Evolutionary conservation across 37 sponge, comb jelly and placozoan genomes (phyloP).

Genomic region (Beroe ovata): DNA sequence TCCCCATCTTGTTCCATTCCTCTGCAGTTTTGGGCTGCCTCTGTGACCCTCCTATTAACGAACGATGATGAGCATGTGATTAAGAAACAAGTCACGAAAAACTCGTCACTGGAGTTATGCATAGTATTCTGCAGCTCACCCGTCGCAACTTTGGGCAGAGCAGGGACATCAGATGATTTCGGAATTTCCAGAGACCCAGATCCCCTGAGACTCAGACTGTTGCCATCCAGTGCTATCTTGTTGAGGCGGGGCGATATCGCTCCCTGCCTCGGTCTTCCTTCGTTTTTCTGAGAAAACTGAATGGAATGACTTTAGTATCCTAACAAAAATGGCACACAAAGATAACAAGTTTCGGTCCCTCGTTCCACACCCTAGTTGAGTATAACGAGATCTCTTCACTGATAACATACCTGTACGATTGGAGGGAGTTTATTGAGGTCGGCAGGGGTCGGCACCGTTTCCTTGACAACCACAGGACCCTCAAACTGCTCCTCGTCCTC

Average conservation of each 20-base stretch:
- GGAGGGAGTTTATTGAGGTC: constrained; percentile 53
- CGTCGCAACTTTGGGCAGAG: constrained; percentile 18
- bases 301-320: too few species aligned
- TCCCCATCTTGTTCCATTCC: constrained; percentile 44
- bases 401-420: constrained; percentile 41
- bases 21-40: neutral
- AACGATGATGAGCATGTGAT: too few species aligned
- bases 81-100: too few species aligned
- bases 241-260: neutral
- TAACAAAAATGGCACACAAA: too few species aligned
- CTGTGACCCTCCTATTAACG: neutral
- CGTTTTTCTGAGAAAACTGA: constrained; percentile 59
- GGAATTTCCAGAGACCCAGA: neutral
- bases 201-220: neutral
- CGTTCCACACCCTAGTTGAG: too few species aligned
- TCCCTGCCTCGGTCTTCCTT: neutral
- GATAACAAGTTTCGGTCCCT: too few species aligned
- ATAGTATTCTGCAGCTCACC: too few species aligned
- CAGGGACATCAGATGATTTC: constrained; percentile 24
- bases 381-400: too few species aligned
- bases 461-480: constrained; percentile 2
- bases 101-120: too few species aligned
- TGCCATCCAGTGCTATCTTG: neutral
- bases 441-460: neutral
- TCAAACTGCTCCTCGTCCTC: constrained; percentile 16